A percentile compares a stretch with the other conserved stretches of the same genome.
Evolutionary conservation across 2,888 invertebrate genomes (phyloP).

Genomic region (Gari tellinella): DNA sequence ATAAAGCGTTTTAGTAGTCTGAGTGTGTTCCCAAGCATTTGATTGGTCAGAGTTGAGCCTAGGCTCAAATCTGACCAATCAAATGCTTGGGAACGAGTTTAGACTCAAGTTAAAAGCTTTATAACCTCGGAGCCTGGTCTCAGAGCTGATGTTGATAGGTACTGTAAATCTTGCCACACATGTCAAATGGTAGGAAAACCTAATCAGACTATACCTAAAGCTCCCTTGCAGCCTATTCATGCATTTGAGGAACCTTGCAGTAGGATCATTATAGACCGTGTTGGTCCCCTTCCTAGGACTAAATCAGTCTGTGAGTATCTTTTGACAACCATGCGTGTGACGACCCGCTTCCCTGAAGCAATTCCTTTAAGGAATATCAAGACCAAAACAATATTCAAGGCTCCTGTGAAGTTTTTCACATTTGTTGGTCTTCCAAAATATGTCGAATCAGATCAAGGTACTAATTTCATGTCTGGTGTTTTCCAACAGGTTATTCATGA

Average conservation of each 20-base stretch:
- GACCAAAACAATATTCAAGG: too few relatives aligned
- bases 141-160: constrained; percentile 28
- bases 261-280: constrained; percentile 47
- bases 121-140: constrained; percentile 38
- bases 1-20: too few relatives aligned
- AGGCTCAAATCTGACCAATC: too few relatives aligned
- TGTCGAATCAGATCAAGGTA: constrained; percentile 49
- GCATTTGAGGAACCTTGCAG: constrained; percentile 53
- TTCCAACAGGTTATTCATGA: constrained; percentile 53
- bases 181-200: constrained; percentile 53
- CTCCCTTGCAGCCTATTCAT: constrained; percentile 39
- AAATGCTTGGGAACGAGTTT: too few relatives aligned
- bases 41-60: too few relatives aligned
- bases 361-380: too few relatives aligned
- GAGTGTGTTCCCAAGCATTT: too few relatives aligned
- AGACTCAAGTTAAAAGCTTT: too few relatives aligned
- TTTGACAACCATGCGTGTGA: constrained; percentile 43
- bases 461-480: constrained; percentile 54
- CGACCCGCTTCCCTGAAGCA: constrained; percentile 59
- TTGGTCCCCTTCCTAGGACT: constrained; percentile 50
- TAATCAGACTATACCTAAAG: constrained; percentile 40
- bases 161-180: too few relatives aligned
- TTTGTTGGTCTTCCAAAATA: constrained; percentile 49
- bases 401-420: too few relatives aligned
- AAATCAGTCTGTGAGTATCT: too few relatives aligned